These are phyloP conservation scores for Pipistrellus kuhlii DNA, from an alignment of 2,797 vertebrate species.

Conservation along the genomic window DNA sequence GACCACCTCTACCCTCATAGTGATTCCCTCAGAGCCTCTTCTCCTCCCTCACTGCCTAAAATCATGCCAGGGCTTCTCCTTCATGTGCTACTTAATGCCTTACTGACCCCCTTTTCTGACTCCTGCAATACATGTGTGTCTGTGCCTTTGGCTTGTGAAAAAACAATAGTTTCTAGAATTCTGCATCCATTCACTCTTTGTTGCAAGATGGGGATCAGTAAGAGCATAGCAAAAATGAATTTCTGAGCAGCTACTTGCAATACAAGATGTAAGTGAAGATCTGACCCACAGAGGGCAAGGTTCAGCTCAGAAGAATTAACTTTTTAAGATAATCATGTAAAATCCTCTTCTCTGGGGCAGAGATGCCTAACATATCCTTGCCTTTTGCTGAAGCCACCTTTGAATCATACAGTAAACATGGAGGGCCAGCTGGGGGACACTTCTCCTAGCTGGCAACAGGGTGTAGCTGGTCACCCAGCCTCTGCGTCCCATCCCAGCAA, in stretches of 20 bases:
- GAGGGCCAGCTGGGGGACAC: neutral
- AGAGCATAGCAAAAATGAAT: neutral
- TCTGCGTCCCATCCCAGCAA: neutral
- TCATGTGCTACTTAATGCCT: neutral
- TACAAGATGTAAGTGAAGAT: neutral
- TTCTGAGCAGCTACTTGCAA: neutral
- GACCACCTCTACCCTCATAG: neutral
- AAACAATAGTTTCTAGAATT: slow-evolving; percentile 34
- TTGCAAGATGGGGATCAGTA: neutral
- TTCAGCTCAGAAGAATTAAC: neutral
- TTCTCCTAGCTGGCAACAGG: neutral
- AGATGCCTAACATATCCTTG: neutral
- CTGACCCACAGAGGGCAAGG: neutral
- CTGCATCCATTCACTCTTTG: neutral
- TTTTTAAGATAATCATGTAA: neutral
- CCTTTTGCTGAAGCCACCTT: neutral
- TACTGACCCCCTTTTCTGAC: neutral
- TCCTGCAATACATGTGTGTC: neutral
- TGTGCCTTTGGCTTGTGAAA: slow-evolving; percentile 39
- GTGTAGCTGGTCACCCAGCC: neutral
- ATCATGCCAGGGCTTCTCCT: neutral
- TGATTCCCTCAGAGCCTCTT: neutral
- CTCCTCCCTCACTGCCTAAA: neutral
- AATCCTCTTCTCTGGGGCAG: neutral
- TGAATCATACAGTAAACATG: neutral